phyloP scores from a whole-genome alignment of 2,797 vertebrate species.

The Setipinna tenuifilis region DNA sequence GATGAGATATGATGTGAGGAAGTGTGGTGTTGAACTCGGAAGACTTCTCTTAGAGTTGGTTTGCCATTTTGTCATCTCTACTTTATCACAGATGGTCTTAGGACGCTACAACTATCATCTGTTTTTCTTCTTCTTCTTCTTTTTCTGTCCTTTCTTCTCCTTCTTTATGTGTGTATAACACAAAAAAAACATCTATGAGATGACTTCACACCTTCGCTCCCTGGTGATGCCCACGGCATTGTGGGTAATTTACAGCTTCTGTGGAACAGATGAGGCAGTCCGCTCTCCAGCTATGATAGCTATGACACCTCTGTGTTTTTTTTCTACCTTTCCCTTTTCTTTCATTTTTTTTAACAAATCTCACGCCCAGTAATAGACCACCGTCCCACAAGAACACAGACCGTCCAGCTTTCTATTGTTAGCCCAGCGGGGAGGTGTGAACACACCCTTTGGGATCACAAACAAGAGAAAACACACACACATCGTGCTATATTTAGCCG shows the following conservation, averaged over 20 bases:
- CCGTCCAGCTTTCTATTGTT: constrained; percentile 60
- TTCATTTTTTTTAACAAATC: not conserved
- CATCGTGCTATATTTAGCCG: constrained; percentile 73
- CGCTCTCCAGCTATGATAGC: constrained; percentile 53
- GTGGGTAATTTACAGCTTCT: constrained; percentile 74
- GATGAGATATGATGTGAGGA: not conserved
- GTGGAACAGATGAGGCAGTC: constrained; percentile 71
- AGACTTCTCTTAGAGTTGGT: not conserved
- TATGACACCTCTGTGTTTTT: constrained; percentile 54
- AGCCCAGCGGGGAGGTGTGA: constrained; percentile 70
- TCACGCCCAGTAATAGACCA: constrained; percentile 43
- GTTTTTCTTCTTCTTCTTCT: not conserved
- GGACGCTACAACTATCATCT: not conserved
- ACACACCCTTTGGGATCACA: constrained; percentile 68
- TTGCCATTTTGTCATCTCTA: not conserved
- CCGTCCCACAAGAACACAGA: constrained; percentile 39
- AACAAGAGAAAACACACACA: constrained; percentile 52
- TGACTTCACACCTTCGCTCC: constrained; percentile 70
- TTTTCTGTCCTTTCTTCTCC: constrained; percentile 29
- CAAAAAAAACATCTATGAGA: constrained; percentile 60
- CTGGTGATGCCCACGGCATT: constrained; percentile 54
- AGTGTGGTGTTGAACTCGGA: not conserved
- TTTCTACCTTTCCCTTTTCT: not conserved
- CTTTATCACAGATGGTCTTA: not conserved
- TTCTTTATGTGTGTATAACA: constrained; percentile 25